These are phyloP conservation scores for Armadillidium nasatum DNA, from an alignment of 1,140 invertebrate genomes.

Conservation along the genomic window DNA sequence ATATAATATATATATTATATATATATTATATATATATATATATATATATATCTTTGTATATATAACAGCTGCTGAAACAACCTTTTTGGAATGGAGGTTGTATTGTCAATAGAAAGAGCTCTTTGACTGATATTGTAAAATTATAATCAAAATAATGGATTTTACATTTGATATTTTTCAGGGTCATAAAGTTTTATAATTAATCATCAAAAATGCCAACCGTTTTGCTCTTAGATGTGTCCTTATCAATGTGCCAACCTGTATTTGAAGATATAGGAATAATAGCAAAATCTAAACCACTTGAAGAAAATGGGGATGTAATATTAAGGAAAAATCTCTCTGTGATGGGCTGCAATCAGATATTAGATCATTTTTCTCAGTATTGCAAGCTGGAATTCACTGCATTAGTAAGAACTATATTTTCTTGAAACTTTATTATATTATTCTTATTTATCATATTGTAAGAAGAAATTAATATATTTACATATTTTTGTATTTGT, in stretches of 20 bases:
- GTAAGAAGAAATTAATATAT: too few species aligned
- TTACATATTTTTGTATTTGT: too few species aligned
- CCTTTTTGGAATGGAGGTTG: too few species aligned
- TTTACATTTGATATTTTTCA: neutral
- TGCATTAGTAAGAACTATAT: slow-evolving; percentile 60
- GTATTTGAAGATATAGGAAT: slow-evolving; percentile 49
- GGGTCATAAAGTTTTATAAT: slow-evolving; percentile 6
- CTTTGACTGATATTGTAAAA: too few species aligned
- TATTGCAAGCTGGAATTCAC: slow-evolving; percentile 86
- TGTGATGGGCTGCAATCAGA: slow-evolving; percentile 71
- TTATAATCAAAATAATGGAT: too few species aligned
- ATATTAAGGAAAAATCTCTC: slow-evolving; percentile 68
- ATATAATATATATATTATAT: too few species aligned
- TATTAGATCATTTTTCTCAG: slow-evolving; percentile 74
- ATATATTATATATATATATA: too few species aligned
- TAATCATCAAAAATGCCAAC: slow-evolving; percentile 62
- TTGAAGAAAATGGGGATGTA: slow-evolving; percentile 54
- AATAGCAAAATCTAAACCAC: neutral
- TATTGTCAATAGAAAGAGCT: too few species aligned
- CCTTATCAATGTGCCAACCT: slow-evolving; percentile 68
- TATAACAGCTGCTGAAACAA: too few species aligned
- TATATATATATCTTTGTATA: too few species aligned
- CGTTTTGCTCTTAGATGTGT: slow-evolving; percentile 69
- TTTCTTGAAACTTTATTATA: neutral
- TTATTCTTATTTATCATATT: neutral